A percentile compares a stretch with the other conserved stretches of the same genome.
Evolutionary conservation across 2,888 invertebrate genomes (phyloP).

Genomic region (Chrysolina americana): DNA sequence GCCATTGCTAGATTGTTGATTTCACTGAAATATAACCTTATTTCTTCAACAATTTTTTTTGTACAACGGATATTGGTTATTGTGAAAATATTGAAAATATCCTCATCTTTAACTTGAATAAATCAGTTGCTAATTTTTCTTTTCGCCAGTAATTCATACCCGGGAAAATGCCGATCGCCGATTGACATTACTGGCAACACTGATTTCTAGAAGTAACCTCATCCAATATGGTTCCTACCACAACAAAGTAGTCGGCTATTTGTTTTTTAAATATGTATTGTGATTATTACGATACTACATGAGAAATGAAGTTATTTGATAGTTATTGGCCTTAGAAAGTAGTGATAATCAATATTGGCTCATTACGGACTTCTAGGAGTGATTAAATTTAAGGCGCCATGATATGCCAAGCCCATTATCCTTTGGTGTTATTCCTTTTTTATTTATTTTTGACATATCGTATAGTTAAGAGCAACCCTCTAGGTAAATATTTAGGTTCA

Average conservation of each 20-base stretch:
- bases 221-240: conserved; percentile 62
- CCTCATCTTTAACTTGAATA: too few species aligned
- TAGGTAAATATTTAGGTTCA: conserved; percentile 60
- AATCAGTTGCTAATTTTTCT: too few species aligned
- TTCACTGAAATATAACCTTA: too few species aligned
- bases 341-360: conserved; percentile 54
- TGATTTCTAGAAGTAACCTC: conserved; percentile 26
- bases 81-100: too few species aligned
- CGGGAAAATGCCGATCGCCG: too few species aligned
- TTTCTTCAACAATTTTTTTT: too few species aligned
- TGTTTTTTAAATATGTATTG: conserved; percentile 57
- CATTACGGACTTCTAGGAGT: conserved; percentile 53
- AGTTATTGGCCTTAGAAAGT: conserved; percentile 53
- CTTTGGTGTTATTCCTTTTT: conserved; percentile 61
- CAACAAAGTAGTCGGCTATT: conserved; percentile 63
- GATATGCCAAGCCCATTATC: conserved; percentile 69
- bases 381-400: conserved; percentile 64
- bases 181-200: conserved; percentile 24
- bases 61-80: too few species aligned
- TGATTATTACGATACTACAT: conserved; percentile 57
- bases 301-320: conserved; percentile 57
- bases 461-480: conserved; percentile 60
- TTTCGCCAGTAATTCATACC: too few species aligned
- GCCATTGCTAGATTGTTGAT: too few species aligned
- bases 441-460: conserved; percentile 59